Base-by-base conservation (phyloP, 2,113 vertebrate genomes). In the Gymnogyps californianus region DNA sequence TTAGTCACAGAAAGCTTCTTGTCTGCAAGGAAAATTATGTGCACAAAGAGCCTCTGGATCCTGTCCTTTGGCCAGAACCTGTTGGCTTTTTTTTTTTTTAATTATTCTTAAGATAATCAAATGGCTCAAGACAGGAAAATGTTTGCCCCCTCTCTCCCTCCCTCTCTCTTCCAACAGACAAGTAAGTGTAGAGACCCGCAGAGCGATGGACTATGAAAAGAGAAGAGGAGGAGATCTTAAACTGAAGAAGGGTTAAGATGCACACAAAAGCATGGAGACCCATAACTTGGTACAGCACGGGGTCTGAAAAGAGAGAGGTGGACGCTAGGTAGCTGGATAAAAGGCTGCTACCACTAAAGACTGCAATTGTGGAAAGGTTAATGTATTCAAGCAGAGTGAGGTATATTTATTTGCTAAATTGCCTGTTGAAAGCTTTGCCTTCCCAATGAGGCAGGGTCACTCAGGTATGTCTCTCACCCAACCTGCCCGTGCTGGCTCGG, bases 201-300 rank as follows among this genome's bases (percentile, higher is more conserved):
- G 64, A 74, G 42, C 3, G 1, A 55, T 12, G 44, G 42, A 15
- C 2, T 22, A 11, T 10, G 42, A 52, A 76, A 76, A 47, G 72
- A 38, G 44, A 59, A 40, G 26, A 46, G 9, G 42, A 78, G 16
- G 49, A 66, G 42, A 16, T 57, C 13, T 78, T 52, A 58, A 51
- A 18, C 16, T 38, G 47, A 44, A 54, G 38, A 62, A 51, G 71
- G 7, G 28, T 29, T 22, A 54, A 32, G 40, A 26, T 3, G 46
- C 44, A 29, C 7, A 42, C 28, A 44, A 40, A 38, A 31, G 15
- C 36, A 13, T 2, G 38, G 62, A 40, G 34, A 55, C 26, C 25
- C 7, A 2, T 11, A 59, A 32, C 16, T 22, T 16, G 9, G 44
- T n/a, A 26, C 25, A 20, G 36, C 0, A 0, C 5, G 49, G 34